Evolutionary conservation across 2,888 invertebrate genomes (phyloP).

Genomic region (Apamea crenata): DNA sequence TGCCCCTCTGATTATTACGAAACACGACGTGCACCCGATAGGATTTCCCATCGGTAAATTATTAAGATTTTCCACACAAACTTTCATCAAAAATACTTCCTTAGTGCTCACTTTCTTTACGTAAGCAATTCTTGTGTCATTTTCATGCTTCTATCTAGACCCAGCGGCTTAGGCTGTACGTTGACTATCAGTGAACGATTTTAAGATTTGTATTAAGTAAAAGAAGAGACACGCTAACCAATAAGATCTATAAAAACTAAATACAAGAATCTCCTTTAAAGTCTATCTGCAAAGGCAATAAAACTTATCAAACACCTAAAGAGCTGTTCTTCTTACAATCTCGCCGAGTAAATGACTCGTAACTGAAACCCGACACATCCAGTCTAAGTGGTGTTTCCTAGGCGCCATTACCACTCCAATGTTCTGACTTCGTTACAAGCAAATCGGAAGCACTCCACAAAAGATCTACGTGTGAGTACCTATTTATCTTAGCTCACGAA

Average conservation of each 20-base stretch:
- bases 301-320: slow-evolving; percentile 14
- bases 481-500: slow-evolving; percentile 4
- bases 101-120: neutral
- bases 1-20: too few species aligned
- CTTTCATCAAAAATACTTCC: neutral
- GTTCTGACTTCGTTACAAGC: slow-evolving; percentile 22
- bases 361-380: slow-evolving; percentile 42
- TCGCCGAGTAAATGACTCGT: slow-evolving; percentile 23
- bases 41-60: neutral
- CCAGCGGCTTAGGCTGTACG: too few species aligned
- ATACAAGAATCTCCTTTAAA: neutral
- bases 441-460: slow-evolving; percentile 20
- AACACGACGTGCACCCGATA: neutral
- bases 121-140: neutral
- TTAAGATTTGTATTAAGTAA: neutral
- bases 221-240: neutral
- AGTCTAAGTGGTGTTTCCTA: slow-evolving; percentile 21
- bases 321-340: slow-evolving; percentile 16
- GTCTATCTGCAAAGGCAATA: slow-evolving; percentile 8
- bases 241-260: neutral
- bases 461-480: neutral
- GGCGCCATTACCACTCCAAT: slow-evolving; percentile 27
- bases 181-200: neutral
- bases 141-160: too few species aligned
- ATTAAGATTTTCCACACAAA: neutral